These are phyloP conservation scores for Trachurus trachurus DNA, from an alignment of 2,797 vertebrate species.

Conservation along the genomic window DNA sequence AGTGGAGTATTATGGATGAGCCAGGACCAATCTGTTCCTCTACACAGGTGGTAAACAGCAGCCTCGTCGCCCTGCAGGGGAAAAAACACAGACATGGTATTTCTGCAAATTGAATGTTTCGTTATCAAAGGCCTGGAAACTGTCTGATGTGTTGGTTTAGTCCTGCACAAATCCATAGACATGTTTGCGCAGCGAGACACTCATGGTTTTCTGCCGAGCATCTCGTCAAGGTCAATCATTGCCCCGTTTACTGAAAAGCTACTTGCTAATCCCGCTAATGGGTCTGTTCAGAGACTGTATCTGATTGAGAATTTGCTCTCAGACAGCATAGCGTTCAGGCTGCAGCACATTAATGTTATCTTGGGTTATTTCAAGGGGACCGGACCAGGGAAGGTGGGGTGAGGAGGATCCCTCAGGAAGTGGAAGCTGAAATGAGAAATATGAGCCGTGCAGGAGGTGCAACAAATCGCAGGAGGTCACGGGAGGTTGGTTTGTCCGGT, in stretches of 20 bases:
- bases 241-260: conserved; percentile 56
- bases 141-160: not conserved
- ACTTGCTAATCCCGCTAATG: conserved; percentile 67
- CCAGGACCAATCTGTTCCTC: not conserved
- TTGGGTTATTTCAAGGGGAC: conserved; percentile 50
- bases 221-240: conserved; percentile 62
- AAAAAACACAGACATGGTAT: conserved; percentile 1
- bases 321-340: conserved; percentile 26
- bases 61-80: not conserved
- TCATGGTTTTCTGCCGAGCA: conserved; percentile 20
- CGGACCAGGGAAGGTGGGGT: not conserved
- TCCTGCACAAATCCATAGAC: not conserved
- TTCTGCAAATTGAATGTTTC: conserved; percentile 29
- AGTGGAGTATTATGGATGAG: not conserved
- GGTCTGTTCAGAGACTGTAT: conserved; percentile 46
- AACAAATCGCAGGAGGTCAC: conserved; percentile 28
- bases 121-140: conserved; percentile 4
- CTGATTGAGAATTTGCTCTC: conserved; percentile 50
- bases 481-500: conserved; percentile 3
- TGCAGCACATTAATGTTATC: conserved; percentile 49
- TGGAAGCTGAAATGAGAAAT: conserved; percentile 34
- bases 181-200: not conserved
- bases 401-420: conserved; percentile 8
- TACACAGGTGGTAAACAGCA: conserved; percentile 10
- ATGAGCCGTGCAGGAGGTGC: conserved; percentile 3